Conservation (phyloP, 2,113 vertebrate species). For the Excalfactoria chinensis region DNA sequence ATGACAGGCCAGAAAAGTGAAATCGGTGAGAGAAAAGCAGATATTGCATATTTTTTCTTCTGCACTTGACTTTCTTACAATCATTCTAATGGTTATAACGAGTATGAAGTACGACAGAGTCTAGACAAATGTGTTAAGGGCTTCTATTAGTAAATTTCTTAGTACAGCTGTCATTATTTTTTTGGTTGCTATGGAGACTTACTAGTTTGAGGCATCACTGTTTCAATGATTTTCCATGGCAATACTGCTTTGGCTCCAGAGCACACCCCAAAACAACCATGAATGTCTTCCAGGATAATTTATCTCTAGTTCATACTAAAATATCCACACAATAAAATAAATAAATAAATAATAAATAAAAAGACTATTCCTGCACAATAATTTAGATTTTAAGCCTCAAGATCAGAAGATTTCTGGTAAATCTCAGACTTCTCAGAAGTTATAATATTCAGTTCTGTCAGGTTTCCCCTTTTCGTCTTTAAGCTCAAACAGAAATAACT, state of each 20-base stretch:
- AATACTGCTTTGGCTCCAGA: constrained; percentile 14
- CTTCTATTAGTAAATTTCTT: constrained; percentile 61
- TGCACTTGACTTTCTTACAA: neutral
- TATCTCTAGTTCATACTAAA: neutral
- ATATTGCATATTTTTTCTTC: neutral
- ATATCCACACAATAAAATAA: neutral
- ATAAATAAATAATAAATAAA: too few relatives aligned
- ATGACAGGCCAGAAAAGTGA: neutral
- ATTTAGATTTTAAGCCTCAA: neutral
- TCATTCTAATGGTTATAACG: constrained; percentile 13
- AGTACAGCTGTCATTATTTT: constrained; percentile 64
- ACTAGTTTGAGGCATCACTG: constrained; percentile 33
- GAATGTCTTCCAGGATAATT: constrained; percentile 23
- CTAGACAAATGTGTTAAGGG: constrained; percentile 54
- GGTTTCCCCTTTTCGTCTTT: neutral
- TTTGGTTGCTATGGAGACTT: constrained; percentile 64
- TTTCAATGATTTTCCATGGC: constrained; percentile 38
- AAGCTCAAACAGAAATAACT: neutral
- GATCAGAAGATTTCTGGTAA: neutral
- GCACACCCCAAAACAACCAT: constrained; percentile 1
- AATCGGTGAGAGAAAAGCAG: neutral
- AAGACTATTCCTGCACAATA: neutral
- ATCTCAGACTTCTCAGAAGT: neutral
- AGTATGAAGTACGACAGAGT: constrained; percentile 25
- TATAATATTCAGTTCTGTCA: neutral